Evolutionary conservation across 1,140 invertebrate genomes (phyloP), one percentile per base, ranked within the genome.

Genomic region (Pinna nobilis): DNA sequence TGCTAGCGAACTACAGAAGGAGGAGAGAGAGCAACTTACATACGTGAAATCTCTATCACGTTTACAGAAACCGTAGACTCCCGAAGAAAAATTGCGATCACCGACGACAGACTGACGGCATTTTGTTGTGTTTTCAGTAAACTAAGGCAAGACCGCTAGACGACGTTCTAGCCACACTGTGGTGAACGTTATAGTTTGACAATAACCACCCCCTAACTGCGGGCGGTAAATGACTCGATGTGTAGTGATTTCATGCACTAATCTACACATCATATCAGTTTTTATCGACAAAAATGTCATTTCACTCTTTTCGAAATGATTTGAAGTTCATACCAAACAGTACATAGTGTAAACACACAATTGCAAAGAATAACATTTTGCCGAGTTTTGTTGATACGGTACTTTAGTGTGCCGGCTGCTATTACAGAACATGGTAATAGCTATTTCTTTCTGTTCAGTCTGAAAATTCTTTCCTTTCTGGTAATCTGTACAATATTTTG

Each of bases 211-310:
- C 71, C 74, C 70, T 55, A 51, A 51, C 15, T 74, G 51, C 57
- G 65, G 64, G 13, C 57, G 55, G 11, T 70, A 61, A 35, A 70
- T 70, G 9, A 74, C 85, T 4, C 86, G 85, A 4, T 88, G 88
- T 60, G 87, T 86, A 1, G 86, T 88, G 6, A 88, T 87, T 44
- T n/a, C 39, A 44, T n/a, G 9, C 39, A n/a, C 39, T 44, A 44
- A 44, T 44, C 39, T 44, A n/a, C n/a, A 44, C n/a, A n/a, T n/a
- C n/a, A 44, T 44, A 44, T 44, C 39, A 44, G 39, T n/a, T 44
- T 44, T 44, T 44, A 44, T 44, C 39, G 39, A 44, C 39, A 44
- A 44, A 44, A 44, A 44, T 44, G 39, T 44, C 39, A 44, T 44
- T 44, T 44, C 39, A 44, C 39, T 44, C 39, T 44, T 44, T 44